These are phyloP conservation scores for Moxostoma hubbsi DNA, from an alignment of 2,797 vertebrate species.

Conservation along the genomic window DNA sequence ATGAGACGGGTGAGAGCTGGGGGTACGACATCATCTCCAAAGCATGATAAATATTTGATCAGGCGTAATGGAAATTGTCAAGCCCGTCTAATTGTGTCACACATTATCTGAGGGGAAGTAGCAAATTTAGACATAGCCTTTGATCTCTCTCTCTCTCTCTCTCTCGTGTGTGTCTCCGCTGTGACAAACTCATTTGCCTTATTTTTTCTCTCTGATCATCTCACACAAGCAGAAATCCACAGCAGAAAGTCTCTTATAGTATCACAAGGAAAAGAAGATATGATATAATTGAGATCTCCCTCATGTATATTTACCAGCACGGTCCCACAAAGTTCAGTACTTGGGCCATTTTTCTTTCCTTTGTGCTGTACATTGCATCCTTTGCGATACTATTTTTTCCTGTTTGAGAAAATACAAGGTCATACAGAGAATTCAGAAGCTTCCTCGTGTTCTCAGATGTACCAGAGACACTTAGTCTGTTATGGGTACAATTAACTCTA, in stretches of 20 bases:
- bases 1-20: conserved; percentile 75
- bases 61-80: conserved; percentile 99
- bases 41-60: conserved; percentile 99
- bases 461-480: neutral
- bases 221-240: conserved; percentile 5
- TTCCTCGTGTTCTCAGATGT: neutral
- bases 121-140: conserved; percentile 83
- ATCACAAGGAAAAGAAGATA: conserved; percentile 36
- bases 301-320: conserved; percentile 26
- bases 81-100: conserved; percentile 95
- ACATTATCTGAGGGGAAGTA: conserved; percentile 88
- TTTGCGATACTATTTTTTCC: conserved; percentile 48
- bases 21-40: conserved; percentile 92
- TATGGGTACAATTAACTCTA: too few species aligned
- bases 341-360: conserved; percentile 33
- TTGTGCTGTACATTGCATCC: conserved; percentile 50
- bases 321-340: conserved; percentile 39
- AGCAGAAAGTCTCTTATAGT: conserved; percentile 32
- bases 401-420: conserved; percentile 50
- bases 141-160: conserved; percentile 68
- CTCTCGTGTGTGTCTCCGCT: neutral
- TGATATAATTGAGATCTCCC: conserved; percentile 49
- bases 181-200: neutral
- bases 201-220: conserved; percentile 4
- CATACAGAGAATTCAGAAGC: conserved; percentile 1